phyloP scores from a whole-genome alignment of 2,797 vertebrate species.

The Euthynnus affinis region DNA sequence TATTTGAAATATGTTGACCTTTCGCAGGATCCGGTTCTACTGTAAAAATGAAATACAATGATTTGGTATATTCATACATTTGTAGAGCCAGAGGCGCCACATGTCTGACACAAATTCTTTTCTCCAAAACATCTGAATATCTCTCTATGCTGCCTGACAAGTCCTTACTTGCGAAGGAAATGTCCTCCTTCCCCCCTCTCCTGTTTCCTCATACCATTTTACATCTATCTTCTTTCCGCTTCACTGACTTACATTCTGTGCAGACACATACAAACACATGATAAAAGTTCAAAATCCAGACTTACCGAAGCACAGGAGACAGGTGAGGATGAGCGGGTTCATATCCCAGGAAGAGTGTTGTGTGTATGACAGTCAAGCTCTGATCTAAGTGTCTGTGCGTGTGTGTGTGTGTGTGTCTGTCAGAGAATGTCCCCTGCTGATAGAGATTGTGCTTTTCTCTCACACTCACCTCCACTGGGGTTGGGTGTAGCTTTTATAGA shows the following conservation, averaged over 20 bases:
- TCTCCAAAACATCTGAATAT: conserved; percentile 15
- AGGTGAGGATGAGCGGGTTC: conserved; percentile 82
- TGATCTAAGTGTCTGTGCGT: conserved; percentile 37
- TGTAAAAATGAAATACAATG: not conserved
- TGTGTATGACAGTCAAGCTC: conserved; percentile 55
- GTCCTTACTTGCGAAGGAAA: conserved; percentile 47
- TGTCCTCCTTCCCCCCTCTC: conserved; percentile 1
- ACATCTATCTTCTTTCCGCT: conserved; percentile 19
- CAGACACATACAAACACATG: conserved; percentile 29
- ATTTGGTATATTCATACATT: conserved; percentile 1
- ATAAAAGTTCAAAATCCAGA: conserved; percentile 55
- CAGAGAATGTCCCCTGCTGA: conserved; percentile 53
- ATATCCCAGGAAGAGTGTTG: conserved; percentile 80
- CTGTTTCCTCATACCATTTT: conserved; percentile 3
- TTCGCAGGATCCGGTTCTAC: not conserved
- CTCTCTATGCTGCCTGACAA: conserved; percentile 27
- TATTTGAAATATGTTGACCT: conserved; percentile 34
- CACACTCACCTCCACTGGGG: conserved; percentile 56
- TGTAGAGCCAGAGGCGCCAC: not conserved
- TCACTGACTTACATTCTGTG: conserved; percentile 17
- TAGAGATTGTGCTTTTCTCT: conserved; percentile 65
- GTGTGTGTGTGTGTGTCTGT: conserved; percentile 51
- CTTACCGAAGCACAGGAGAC: conserved; percentile 85
- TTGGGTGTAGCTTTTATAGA: conserved; percentile 81
- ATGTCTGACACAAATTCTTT: conserved; percentile 1